Evolutionary conservation across 2,797 vertebrate species (phyloP).

Genomic region (Platalea minor): DNA sequence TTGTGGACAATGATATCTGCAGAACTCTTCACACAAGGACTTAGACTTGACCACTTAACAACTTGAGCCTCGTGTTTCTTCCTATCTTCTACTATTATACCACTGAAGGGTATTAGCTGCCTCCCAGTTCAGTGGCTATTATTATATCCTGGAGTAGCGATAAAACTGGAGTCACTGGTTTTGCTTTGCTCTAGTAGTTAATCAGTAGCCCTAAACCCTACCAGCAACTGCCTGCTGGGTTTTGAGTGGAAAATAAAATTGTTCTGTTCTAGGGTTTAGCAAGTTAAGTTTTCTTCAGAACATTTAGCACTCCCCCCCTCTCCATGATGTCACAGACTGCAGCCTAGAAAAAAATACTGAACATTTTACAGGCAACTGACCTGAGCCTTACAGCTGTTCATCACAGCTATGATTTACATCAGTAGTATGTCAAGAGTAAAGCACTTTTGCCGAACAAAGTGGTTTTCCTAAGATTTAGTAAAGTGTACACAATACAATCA

Average conservation of each 20-base stretch:
- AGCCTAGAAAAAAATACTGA: not conserved
- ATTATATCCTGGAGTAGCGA: not conserved
- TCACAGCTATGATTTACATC: not conserved
- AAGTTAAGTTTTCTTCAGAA: not conserved
- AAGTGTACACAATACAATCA: not conserved
- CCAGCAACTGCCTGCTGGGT: not conserved
- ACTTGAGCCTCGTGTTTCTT: not conserved
- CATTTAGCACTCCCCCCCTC: not conserved
- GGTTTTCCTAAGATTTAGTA: not conserved
- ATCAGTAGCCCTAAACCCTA: not conserved
- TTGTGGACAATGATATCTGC: not conserved
- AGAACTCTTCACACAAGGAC: not conserved
- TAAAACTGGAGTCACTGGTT: not conserved
- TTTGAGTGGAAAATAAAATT: not conserved
- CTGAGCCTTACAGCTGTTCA: not conserved
- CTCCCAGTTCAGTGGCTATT: not conserved
- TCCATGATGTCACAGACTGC: not conserved
- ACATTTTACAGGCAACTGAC: not conserved
- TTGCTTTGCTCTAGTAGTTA: not conserved
- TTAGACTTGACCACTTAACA: not conserved
- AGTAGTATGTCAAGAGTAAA: not conserved
- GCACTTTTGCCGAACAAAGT: not conserved
- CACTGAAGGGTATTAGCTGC: not conserved
- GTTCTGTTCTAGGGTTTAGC: not conserved
- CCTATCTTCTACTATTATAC: not conserved